Conservation (phyloP, 2,797 vertebrate species). For the Glyptemys insculpta region DNA sequence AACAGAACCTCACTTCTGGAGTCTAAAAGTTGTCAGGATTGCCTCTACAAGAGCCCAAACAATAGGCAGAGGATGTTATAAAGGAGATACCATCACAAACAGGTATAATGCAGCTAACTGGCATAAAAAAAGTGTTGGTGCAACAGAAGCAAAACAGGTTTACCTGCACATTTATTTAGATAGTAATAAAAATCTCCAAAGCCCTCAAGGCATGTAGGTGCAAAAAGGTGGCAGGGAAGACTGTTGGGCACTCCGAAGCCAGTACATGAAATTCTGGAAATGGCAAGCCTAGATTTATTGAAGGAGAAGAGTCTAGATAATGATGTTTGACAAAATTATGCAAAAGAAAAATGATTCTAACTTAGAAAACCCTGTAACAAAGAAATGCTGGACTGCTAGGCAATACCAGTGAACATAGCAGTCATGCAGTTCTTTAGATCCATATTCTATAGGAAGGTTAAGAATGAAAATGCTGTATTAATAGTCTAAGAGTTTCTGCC, state of each 20-base stretch:
- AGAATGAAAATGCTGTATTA: background rate
- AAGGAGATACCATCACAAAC: background rate
- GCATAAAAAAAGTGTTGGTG: background rate
- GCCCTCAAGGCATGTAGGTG: background rate
- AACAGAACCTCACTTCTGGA: background rate
- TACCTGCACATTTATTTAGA: background rate
- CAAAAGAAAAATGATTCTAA: background rate
- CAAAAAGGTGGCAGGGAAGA: background rate
- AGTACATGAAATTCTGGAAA: background rate
- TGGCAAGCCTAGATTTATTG: background rate
- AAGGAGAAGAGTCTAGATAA: background rate
- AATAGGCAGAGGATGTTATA: background rate
- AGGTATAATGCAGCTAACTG: background rate
- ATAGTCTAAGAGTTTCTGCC: background rate
- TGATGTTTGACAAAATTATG: background rate
- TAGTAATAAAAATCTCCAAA: background rate
- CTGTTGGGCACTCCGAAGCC: background rate
- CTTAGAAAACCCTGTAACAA: background rate
- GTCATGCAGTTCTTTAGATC: background rate
- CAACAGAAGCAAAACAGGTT: background rate
- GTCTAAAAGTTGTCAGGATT: background rate
- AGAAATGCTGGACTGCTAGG: background rate
- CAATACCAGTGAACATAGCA: conserved; percentile 5
- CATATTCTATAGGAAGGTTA: conserved; percentile 17
- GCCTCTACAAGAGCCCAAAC: background rate